Evolutionary conservation across 2,113 vertebrate species (phyloP).

Genomic region (Aspiorhynchus laticeps): DNA sequence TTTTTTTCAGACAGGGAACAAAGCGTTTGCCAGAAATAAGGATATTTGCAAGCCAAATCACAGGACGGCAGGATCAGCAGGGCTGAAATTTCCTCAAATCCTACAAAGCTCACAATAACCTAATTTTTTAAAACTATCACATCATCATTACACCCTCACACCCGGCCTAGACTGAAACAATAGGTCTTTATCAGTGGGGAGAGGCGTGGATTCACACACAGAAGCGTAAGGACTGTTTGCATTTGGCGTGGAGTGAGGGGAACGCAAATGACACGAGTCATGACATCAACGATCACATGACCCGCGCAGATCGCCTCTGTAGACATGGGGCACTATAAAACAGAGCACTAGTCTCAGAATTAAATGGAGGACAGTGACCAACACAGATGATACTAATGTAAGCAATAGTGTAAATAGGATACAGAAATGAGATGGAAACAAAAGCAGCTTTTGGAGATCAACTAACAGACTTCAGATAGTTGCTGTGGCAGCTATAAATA

Average conservation of each 20-base stretch:
- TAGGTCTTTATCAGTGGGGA: conserved; percentile 22
- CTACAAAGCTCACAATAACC: background rate
- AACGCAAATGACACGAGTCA: conserved; percentile 33
- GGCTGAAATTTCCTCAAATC: conserved; percentile 17
- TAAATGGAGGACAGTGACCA: background rate
- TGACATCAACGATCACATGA: conserved; percentile 34
- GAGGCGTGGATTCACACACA: conserved; percentile 10
- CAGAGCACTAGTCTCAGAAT: background rate
- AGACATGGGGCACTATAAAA: conserved; percentile 25
- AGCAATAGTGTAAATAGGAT: background rate
- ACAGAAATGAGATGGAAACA: background rate
- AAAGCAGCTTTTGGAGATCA: background rate
- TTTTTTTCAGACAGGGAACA: background rate
- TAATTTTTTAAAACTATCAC: background rate
- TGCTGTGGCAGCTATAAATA: background rate
- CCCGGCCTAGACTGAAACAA: conserved; percentile 30
- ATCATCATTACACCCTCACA: conserved; percentile 10
- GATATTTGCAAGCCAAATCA: conserved; percentile 22
- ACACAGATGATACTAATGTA: background rate
- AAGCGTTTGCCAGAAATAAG: conserved; percentile 6
- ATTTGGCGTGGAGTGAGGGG: conserved; percentile 48
- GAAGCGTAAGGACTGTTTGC: conserved; percentile 44
- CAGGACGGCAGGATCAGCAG: background rate
- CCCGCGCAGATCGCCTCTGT: conserved; percentile 26
- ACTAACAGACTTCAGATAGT: background rate